Evolutionary conservation across 2,888 invertebrate species (phyloP), one percentile per base, ranked within the genome.

Genomic region (Xestobium rufovillosum): DNA sequence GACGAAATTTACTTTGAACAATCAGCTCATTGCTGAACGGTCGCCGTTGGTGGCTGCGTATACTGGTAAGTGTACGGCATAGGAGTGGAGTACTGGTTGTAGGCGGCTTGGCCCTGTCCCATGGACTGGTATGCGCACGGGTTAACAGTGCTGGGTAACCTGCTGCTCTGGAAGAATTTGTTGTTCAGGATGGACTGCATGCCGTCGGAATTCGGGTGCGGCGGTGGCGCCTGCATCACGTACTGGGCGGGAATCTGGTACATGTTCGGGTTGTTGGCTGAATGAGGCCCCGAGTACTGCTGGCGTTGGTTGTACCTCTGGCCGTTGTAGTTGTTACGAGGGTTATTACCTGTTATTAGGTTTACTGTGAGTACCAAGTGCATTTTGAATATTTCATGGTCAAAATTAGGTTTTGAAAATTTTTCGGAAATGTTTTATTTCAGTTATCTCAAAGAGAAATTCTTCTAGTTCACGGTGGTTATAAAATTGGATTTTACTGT

Each of bases 81-180:
- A 9, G 80, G 74, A 3, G 79, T 75, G 36, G 78, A 76, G 62
- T 79, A 80, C 62, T 82, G 80, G 35, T 78, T 76, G 58, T 78
- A 81, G 1, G 68, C 38, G 35, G 28, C 50, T 33, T 56, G 56
- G 26, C 53, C 49, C 66, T 75, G 49, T 63, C 77, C 53, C 72
- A 80, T 68, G 26, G 72, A 72, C 50, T 75, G 73, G 53, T 73
- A 75, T 32, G 73, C 74, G 54, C 75, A 75, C 3, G 73, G 71
- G 45, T 72, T 73, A 29, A 70, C 66, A 19, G 67, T 66, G 23
- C 66, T 66, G n/a, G 73, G 70, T 36, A 72, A 65, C 38, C 71
- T 68, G 45, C 75, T 76, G 10, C 78, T 76, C 51, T 82, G 82
- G 69, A 82, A 83, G 71, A 78, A 83, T 61, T 83, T 83, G 62